Conservation (phyloP, 2,113 vertebrate genomes). For the Tachuris rubrigastra region DNA sequence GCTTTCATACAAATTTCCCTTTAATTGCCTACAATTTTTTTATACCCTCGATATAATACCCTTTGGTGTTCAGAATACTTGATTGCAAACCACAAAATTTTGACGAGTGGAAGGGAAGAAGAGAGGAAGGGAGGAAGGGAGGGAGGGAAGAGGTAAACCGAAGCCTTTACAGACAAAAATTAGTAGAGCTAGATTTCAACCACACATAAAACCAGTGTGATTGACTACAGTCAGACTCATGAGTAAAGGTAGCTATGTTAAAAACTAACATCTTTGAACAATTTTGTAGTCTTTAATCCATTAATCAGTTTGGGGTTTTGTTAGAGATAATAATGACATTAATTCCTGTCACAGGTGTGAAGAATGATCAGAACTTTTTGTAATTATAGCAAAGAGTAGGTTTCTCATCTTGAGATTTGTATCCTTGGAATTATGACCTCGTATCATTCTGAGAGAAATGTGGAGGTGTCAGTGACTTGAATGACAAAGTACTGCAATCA, state of each 20-base stretch:
- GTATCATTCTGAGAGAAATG: not conserved
- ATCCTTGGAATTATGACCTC: not conserved
- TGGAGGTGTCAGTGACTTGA: not conserved
- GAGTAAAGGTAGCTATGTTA: not conserved
- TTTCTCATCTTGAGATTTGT: not conserved
- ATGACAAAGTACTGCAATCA: not conserved
- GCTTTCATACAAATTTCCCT: not conserved
- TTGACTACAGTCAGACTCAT: not conserved
- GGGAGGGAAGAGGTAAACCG: not conserved
- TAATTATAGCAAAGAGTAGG: not conserved
- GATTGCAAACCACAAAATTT: not conserved
- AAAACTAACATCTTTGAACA: not conserved
- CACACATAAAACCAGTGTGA: not conserved
- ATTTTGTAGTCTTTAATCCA: not conserved
- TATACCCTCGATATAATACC: not conserved
- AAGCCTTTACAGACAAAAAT: not conserved
- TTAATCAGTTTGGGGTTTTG: not conserved
- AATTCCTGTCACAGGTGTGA: not conserved
- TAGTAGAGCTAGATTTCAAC: not conserved
- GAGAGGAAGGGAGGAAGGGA: not conserved
- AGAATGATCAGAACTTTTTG: not conserved
- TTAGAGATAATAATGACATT: not conserved
- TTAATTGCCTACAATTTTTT: not conserved
- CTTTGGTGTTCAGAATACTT: not conserved
- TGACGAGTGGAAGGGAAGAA: not conserved